Percentiles rank a stretch among this genome's conserved stretches.
phyloP scores from a whole-genome alignment of 37 sponge, comb jelly and placozoan genomes.

The Crambe crambe region DNA sequence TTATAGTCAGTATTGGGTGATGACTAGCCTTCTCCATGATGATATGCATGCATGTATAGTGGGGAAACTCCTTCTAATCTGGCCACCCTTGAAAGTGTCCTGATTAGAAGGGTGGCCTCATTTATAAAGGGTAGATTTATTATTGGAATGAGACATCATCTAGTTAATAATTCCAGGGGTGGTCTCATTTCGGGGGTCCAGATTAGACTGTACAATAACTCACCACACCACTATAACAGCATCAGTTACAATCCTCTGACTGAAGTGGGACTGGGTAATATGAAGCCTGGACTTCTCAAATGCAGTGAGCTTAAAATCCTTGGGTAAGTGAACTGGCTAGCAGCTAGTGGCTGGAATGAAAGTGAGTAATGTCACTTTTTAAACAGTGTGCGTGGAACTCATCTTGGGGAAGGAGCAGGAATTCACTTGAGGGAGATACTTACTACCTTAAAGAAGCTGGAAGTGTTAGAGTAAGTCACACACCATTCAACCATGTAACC shows the following conservation, averaged over 20 bases:
- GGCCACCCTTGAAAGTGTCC: no score
- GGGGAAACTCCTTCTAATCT: no score
- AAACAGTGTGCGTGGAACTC: conserved; percentile 18
- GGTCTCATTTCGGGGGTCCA: no score
- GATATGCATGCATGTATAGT: no score
- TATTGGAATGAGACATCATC: no score
- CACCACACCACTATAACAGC: no score
- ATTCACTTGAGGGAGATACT: conserved; percentile 13
- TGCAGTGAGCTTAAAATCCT: conserved; percentile 16
- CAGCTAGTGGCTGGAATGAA: neutral
- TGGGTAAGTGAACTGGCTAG: conserved; percentile 17
- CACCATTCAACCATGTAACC: neutral
- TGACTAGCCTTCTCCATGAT: no score
- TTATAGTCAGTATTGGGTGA: no score
- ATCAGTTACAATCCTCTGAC: conserved; percentile 42
- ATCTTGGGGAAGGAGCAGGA: conserved; percentile 11
- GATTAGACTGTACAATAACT: no score
- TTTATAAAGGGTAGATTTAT: no score
- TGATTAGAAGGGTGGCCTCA: no score
- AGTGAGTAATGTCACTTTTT: neutral
- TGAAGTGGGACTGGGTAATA: conserved; percentile 12
- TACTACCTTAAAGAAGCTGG: conserved; percentile 15
- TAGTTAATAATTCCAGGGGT: no score
- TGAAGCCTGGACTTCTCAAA: conserved; percentile 32
- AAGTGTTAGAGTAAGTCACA: conserved; percentile 20